A percentile compares a stretch with the other conserved stretches of the same genome.
phyloP scores from a whole-genome alignment of 2,113 vertebrate species.

The Erythrolamprus reginae region DNA sequence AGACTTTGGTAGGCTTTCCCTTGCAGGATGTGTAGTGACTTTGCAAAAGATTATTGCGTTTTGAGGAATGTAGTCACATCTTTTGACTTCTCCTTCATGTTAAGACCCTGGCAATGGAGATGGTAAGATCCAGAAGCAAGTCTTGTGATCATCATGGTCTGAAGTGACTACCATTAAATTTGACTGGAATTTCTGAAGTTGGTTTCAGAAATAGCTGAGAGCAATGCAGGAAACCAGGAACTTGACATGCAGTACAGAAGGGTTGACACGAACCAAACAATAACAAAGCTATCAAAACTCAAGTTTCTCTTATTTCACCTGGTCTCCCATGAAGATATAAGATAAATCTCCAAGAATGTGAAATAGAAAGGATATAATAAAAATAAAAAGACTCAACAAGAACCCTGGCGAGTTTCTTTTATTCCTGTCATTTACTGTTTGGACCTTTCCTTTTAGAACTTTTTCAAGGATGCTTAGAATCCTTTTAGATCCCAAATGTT shows the following conservation, averaged over 20 bases:
- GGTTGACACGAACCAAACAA: background rate
- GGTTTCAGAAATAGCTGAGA: background rate
- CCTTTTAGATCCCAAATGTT: background rate
- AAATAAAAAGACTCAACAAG: constrained; percentile 13
- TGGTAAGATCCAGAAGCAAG: background rate
- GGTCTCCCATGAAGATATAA: background rate
- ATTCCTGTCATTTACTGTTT: background rate
- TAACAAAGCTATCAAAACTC: background rate
- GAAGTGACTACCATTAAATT: background rate
- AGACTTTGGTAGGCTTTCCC: background rate
- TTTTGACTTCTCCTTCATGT: background rate
- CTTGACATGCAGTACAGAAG: background rate
- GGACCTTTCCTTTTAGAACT: background rate
- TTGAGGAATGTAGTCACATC: background rate
- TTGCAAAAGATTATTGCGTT: background rate
- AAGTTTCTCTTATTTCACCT: background rate
- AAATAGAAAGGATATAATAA: background rate
- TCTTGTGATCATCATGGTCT: background rate
- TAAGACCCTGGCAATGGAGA: background rate
- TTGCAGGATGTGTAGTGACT: background rate
- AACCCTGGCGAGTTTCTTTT: background rate
- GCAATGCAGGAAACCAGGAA: background rate
- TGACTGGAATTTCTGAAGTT: background rate
- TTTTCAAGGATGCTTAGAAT: constrained; percentile 9
- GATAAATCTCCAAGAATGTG: constrained; percentile 3